These are phyloP conservation scores for Nomada lathburiana DNA, from an alignment of 2,888 invertebrate genomes.

Conservation along the genomic window DNA sequence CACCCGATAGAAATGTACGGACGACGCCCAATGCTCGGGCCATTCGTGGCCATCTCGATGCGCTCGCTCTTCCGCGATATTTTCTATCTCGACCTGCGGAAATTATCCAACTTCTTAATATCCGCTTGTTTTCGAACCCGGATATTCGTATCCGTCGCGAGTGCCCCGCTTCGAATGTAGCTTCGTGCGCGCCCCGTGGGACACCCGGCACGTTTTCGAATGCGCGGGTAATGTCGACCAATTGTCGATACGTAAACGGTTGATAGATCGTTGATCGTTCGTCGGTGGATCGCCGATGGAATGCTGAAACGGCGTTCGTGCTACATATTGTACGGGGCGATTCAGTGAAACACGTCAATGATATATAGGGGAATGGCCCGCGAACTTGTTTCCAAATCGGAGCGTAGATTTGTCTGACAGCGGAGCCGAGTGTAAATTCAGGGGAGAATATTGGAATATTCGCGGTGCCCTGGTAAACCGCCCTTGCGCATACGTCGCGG, in stretches of 20 bases:
- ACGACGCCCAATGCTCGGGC: conserved; percentile 43
- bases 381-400: too few species aligned
- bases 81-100: conserved; percentile 43
- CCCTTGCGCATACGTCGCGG: too few species aligned
- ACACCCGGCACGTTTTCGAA: not conserved
- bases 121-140: conserved; percentile 51
- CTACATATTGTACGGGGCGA: too few species aligned
- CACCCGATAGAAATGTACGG: conserved; percentile 51
- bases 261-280: not conserved
- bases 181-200: not conserved
- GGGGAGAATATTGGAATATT: too few species aligned
- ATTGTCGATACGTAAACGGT: too few species aligned
- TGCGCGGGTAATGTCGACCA: not conserved
- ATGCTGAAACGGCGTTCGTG: too few species aligned
- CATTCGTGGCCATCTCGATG: conserved; percentile 44
- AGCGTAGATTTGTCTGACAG: too few species aligned
- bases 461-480: too few species aligned
- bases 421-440: too few species aligned
- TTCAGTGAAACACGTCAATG: too few species aligned
- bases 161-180: conserved; percentile 13
- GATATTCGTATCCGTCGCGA: conserved; percentile 53
- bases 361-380: too few species aligned
- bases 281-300: not conserved
- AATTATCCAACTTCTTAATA: conserved; percentile 55
- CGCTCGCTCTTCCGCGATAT: conserved; percentile 26